A percentile compares a stretch with the other conserved stretches of the same genome.
These are phyloP conservation scores for Machaerirhynchus nigripectus DNA, from an alignment of 2,113 vertebrate genomes.

Conservation along the genomic window DNA sequence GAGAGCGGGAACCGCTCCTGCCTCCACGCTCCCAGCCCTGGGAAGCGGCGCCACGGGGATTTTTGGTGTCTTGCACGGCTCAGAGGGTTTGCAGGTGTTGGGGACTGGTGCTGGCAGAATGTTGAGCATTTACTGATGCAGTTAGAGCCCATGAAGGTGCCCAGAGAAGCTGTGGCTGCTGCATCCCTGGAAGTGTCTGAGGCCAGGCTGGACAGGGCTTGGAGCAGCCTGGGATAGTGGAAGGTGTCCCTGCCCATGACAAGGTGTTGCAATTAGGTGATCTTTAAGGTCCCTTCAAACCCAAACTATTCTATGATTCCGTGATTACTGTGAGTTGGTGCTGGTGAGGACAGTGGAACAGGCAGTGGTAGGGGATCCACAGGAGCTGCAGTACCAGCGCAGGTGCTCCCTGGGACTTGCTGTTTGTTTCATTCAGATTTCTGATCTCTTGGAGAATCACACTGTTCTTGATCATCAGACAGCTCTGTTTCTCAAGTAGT, in stretches of 20 bases:
- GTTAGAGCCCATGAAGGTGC: accelerated
- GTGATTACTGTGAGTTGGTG: accelerated
- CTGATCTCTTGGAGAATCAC: not conserved
- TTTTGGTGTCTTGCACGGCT: not conserved
- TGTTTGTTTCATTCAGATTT: not conserved
- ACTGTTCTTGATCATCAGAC: not conserved
- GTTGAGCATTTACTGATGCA: accelerated
- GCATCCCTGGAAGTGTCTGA: no score
- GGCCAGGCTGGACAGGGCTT: not conserved
- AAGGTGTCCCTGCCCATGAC: not conserved
- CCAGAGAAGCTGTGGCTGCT: not conserved
- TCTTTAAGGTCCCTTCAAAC: not conserved
- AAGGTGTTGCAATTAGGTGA: not conserved
- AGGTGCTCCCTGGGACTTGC: not conserved
- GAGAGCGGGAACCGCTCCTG: not conserved
- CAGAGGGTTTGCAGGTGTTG: not conserved
- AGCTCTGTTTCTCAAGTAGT: not conserved
- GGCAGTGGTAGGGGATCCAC: not conserved
- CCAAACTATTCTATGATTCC: accelerated
- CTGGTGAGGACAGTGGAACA: not conserved
- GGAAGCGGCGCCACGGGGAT: not conserved
- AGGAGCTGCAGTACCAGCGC: not conserved
- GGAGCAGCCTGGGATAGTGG: not conserved
- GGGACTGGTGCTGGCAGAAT: not conserved
- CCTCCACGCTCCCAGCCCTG: not conserved